Percentiles rank a stretch among this genome's conserved stretches.
Conservation (phyloP, 2,113 vertebrate species). For the Actenoides hombroni region DNA sequence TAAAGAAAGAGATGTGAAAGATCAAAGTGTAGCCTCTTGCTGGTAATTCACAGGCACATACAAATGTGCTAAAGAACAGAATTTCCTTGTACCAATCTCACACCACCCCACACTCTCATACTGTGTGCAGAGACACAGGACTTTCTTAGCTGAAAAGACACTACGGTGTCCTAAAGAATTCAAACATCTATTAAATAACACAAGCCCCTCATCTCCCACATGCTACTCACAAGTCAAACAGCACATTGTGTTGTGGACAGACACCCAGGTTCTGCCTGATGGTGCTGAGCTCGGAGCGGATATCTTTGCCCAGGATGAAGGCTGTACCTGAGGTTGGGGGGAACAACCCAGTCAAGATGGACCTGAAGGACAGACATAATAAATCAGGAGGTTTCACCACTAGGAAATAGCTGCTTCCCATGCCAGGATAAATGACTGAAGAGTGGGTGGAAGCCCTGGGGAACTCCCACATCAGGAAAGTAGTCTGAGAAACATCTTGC, state of each 20-base stretch:
- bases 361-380: conserved; percentile 76
- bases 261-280: conserved; percentile 93
- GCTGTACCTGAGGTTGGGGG: conserved; percentile 95
- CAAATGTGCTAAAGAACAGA: background rate
- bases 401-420: background rate
- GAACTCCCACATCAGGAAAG: background rate
- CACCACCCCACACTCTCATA: background rate
- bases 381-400: background rate
- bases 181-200: accelerated
- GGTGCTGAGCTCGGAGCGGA: conserved; percentile 85
- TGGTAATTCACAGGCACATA: background rate
- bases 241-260: conserved; percentile 96
- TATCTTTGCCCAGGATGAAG: conserved; percentile 94
- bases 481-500: background rate
- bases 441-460: background rate
- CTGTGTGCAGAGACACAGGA: accelerated
- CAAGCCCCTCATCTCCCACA: background rate
- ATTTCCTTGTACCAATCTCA: background rate
- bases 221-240: conserved; percentile 93
- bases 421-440: background rate
- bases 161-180: background rate
- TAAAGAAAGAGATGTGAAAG: background rate
- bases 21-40: background rate
- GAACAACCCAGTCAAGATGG: conserved; percentile 94
- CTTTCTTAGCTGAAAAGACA: background rate